Conservation (phyloP, 2,113 vertebrate species). For the Ictalurus punctatus region DNA sequence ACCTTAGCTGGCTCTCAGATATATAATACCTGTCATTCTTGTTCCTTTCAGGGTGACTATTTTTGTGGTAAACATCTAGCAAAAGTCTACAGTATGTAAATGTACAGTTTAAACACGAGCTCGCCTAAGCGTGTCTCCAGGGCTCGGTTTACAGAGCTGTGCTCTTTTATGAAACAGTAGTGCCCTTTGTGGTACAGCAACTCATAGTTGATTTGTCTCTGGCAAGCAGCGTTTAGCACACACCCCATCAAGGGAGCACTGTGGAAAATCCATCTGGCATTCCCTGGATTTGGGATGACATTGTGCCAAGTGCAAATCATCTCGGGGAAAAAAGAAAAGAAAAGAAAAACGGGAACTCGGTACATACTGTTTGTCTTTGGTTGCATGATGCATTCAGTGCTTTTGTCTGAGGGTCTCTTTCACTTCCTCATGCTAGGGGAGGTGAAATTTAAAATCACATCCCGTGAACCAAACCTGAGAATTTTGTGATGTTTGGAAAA, state of each 20-base stretch:
- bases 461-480: constrained; percentile 38
- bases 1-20: constrained; percentile 7
- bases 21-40: constrained; percentile 18
- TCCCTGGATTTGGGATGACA: constrained; percentile 52
- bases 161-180: constrained; percentile 57
- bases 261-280: constrained; percentile 61
- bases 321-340: constrained; percentile 22
- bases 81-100: constrained; percentile 39
- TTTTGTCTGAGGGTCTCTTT: constrained; percentile 36
- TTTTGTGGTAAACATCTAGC: constrained; percentile 35
- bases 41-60: constrained; percentile 6
- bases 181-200: constrained; percentile 58
- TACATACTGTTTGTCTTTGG: constrained; percentile 49
- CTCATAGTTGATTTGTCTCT: constrained; percentile 53
- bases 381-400: constrained; percentile 32
- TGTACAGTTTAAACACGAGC: constrained; percentile 31
- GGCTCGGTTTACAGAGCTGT: constrained; percentile 40
- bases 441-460: constrained; percentile 16
- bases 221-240: constrained; percentile 52
- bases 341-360: not conserved
- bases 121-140: constrained; percentile 28
- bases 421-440: not conserved
- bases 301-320: constrained; percentile 57
- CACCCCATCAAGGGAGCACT: constrained; percentile 55
- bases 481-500: constrained; percentile 53